phyloP scores from a whole-genome alignment of 1,140 invertebrate species.

The Antheraea pernyi region DNA sequence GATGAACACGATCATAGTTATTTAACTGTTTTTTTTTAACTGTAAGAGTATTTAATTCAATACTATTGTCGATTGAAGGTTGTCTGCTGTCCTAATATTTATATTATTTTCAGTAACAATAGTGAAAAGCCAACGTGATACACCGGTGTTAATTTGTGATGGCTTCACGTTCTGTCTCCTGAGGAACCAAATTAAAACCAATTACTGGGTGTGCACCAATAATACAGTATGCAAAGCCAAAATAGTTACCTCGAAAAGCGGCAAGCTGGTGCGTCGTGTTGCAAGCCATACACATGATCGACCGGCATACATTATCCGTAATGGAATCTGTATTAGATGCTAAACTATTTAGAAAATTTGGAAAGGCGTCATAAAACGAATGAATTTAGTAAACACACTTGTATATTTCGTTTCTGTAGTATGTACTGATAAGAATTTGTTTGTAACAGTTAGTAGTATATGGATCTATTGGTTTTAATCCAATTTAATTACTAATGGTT shows the following conservation, averaged over 20 bases:
- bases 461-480: no score
- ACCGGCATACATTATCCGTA: slow-evolving; percentile 5
- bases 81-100: no score
- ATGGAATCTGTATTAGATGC: slow-evolving; percentile 10
- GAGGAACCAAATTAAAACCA: background rate
- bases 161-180: background rate
- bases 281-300: background rate
- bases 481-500: no score
- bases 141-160: background rate
- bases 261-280: background rate
- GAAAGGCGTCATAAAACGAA: background rate
- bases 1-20: no score
- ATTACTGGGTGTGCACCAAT: slow-evolving; percentile 6
- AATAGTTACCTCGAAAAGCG: background rate
- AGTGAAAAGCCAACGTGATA: background rate
- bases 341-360: background rate
- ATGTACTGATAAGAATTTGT: no score
- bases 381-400: no score
- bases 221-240: slow-evolving; percentile 1
- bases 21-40: no score
- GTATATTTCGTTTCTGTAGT: no score
- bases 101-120: background rate
- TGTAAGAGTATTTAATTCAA: no score
- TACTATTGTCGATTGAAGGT: no score
- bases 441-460: no score